Evolutionary conservation across 1,140 invertebrate species (phyloP).

Genomic region (Trialeurodes vaporariorum): DNA sequence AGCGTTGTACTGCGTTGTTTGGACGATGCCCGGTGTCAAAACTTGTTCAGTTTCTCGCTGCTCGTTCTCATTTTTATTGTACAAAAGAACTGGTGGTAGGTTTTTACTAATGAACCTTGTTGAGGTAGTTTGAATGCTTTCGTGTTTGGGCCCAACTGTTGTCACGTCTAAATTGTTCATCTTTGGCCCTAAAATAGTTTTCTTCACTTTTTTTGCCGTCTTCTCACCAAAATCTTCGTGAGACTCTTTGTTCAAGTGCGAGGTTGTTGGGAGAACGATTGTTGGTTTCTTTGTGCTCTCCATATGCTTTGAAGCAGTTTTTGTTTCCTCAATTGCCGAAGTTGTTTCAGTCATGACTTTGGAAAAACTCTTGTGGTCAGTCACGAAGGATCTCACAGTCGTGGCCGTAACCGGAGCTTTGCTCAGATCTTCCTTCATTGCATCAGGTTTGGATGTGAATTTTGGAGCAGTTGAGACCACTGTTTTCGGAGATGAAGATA

Average conservation of each 20-base stretch:
- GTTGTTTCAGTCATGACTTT: background rate
- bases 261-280: background rate
- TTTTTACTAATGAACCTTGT: background rate
- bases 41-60: background rate
- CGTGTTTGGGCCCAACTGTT: background rate
- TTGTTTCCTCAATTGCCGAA: background rate
- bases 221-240: conserved; percentile 11
- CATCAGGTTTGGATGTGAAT: background rate
- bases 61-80: background rate
- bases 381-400: no score
- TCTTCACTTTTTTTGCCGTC: conserved; percentile 3
- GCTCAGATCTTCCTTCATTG: background rate
- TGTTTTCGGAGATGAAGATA: no score
- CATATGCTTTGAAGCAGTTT: background rate
- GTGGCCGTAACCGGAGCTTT: background rate
- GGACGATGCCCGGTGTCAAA: background rate
- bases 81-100: background rate
- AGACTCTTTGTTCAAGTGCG: conserved; percentile 14
- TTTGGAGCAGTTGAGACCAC: no score
- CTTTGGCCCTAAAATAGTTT: background rate
- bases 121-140: background rate
- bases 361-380: background rate
- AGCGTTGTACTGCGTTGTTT: no score
- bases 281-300: background rate
- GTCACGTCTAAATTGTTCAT: background rate